Conservation (phyloP, 2,797 vertebrate genomes). For the Clarias laeviceps region DNA sequence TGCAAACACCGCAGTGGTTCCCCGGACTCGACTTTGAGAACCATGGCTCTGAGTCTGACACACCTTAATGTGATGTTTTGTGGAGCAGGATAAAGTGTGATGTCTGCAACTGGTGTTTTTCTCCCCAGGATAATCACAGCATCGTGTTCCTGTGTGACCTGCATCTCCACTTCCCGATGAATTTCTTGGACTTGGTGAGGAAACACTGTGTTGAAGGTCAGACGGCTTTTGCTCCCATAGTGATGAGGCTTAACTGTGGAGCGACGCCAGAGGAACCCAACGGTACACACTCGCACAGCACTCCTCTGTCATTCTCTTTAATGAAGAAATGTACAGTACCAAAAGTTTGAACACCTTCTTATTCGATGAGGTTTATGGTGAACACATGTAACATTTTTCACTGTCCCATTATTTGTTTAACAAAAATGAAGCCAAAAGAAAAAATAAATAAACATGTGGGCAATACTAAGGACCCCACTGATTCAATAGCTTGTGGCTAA, state of each 20-base stretch:
- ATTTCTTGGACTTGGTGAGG: constrained; percentile 85
- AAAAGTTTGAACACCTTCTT: too few species aligned
- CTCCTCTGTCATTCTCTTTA: not conserved
- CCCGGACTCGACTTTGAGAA: not conserved
- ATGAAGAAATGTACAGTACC: not conserved
- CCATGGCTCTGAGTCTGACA: not conserved
- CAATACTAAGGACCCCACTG: too few species aligned
- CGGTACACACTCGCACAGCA: constrained; percentile 69
- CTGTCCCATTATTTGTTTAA: too few species aligned
- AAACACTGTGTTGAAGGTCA: constrained; percentile 92
- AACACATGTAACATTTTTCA: too few species aligned
- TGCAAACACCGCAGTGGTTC: not conserved
- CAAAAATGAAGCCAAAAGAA: too few species aligned
- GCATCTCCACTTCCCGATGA: constrained; percentile 88
- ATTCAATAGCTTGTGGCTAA: too few species aligned
- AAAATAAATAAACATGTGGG: too few species aligned
- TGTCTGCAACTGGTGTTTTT: not conserved
- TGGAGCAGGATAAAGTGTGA: not conserved
- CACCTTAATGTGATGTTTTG: not conserved
- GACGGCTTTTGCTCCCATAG: constrained; percentile 92
- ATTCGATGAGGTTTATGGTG: too few species aligned
- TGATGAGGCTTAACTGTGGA: constrained; percentile 90
- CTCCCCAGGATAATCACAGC: constrained; percentile 85
- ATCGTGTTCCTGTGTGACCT: constrained; percentile 96
- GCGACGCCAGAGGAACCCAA: constrained; percentile 81